Conservation (phyloP, 2,888 invertebrate species). For the Eutolmus rufibarbis region DNA sequence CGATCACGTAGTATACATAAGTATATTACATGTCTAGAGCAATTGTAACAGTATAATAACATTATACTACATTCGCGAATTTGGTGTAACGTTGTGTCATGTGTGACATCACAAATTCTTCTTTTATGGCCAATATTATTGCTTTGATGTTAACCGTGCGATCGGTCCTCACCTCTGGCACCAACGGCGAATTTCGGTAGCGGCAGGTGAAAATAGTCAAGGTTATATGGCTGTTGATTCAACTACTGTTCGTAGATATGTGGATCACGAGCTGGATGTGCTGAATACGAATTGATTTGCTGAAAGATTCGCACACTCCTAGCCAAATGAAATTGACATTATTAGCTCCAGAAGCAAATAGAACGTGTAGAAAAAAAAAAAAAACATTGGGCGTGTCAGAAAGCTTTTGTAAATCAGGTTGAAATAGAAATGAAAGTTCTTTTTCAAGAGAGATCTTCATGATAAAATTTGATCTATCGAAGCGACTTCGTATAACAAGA, state of each 20-base stretch:
- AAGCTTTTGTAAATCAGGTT: background rate
- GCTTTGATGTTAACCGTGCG: background rate
- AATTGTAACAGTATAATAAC: background rate
- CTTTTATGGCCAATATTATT: background rate
- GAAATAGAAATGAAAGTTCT: background rate
- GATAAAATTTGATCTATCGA: background rate
- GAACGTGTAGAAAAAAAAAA: background rate
- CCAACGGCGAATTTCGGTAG: background rate
- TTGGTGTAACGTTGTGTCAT: background rate
- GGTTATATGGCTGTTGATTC: background rate
- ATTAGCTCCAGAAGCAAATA: background rate
- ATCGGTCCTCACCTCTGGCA: background rate
- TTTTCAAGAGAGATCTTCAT: background rate
- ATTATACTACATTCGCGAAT: background rate
- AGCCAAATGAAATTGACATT: conserved; percentile 6
- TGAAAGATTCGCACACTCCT: background rate
- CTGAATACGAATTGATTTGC: conserved; percentile 8
- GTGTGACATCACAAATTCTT: background rate
- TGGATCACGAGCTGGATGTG: background rate
- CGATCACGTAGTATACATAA: background rate
- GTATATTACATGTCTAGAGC: background rate
- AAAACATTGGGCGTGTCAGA: background rate
- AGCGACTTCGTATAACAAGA: background rate
- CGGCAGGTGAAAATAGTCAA: background rate
- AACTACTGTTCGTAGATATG: background rate